Percentiles rank a stretch among this genome's conserved stretches.
These are phyloP conservation scores for Rhizoglyphus robini DNA, from an alignment of 1,140 invertebrate species.

Conservation along the genomic window DNA sequence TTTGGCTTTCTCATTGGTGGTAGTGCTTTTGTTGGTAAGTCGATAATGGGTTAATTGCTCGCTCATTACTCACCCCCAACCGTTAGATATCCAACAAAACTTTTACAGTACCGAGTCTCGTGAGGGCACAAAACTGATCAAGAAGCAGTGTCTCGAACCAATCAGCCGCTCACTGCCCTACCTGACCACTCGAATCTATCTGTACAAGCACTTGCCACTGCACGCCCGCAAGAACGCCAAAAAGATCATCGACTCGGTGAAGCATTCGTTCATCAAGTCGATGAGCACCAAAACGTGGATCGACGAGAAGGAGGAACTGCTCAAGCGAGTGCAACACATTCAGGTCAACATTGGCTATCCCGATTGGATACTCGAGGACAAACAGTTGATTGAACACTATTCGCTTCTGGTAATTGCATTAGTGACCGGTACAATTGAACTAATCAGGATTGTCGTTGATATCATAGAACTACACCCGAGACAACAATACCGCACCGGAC, in stretches of 20 bases:
- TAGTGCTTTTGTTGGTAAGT: background rate
- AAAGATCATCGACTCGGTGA: slow-evolving; percentile 28
- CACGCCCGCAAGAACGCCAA: slow-evolving; percentile 32
- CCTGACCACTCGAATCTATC: slow-evolving; percentile 37
- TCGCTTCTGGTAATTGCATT: slow-evolving; percentile 18
- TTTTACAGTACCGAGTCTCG: slow-evolving; percentile 8
- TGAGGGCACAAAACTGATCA: slow-evolving; percentile 28
- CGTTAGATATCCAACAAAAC: slow-evolving; percentile 12
- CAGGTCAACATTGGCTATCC: slow-evolving; percentile 38
- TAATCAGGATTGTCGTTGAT: background rate
- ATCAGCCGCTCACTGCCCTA: slow-evolving; percentile 35
- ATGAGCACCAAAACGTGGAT: slow-evolving; percentile 74
- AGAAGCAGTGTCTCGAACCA: slow-evolving; percentile 29
- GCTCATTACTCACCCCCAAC: background rate
- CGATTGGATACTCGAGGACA: slow-evolving; percentile 35
- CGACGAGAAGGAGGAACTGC: slow-evolving; percentile 67
- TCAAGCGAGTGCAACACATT: slow-evolving; percentile 29
- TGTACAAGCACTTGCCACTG: slow-evolving; percentile 37
- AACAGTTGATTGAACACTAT: slow-evolving; percentile 31
- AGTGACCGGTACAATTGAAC: background rate
- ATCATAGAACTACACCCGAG: background rate
- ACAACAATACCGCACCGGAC: background rate
- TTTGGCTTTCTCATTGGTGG: slow-evolving; percentile 14
- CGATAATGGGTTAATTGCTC: background rate
- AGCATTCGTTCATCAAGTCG: slow-evolving; percentile 27